Evolutionary conservation across 2,888 invertebrate species (phyloP), one percentile per base, ranked within the genome.

Genomic region (Cosmopolites sordidus): DNA sequence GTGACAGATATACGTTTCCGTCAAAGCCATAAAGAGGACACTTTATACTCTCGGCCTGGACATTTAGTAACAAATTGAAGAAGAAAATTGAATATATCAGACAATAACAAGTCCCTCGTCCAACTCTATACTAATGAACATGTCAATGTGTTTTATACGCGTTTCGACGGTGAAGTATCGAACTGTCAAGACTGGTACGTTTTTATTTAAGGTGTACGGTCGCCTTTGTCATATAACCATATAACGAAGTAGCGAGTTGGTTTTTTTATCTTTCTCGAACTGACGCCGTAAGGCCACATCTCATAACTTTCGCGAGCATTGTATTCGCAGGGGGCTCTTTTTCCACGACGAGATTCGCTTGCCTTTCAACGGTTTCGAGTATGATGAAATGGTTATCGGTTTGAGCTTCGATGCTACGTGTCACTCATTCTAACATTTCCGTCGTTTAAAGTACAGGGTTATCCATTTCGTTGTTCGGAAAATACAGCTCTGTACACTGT

Each of bases 151-250:
- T 61, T 61, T 61, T 61, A 61, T 60, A 58, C 44, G 60, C 62
- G 60, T 58, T 59, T 61, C 61, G 54, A 52, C 66, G 68, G 67
- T 68, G 64, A 63, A 67, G 66, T 67, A 69, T 69, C 61, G 61
- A 65, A 63, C 65, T 64, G 66, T 67, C 66, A 63, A 64, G 61
- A 56, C 51, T 43, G 49, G 53, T 64, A 60, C 59, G 63, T 67
- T 67, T 67, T 67, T 67, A 66, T 66, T 64, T 61, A 58, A 61
- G 56, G 50, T 58, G 57, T 56, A 56, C 61, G 60, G 58, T 61
- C 63, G 62, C 63, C 60, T 62, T 63, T 67, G 63, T 66, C 64
- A 65, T 64, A 64, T 59, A 61, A 58, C 61, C 62, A 64, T 22
- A 22, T 63, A 64, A 62, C 61, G 59, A 63, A 63, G 51, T 51